Evolutionary conservation across 1,140 invertebrate species (phyloP).

Genomic region (Drosophila tristis): DNA sequence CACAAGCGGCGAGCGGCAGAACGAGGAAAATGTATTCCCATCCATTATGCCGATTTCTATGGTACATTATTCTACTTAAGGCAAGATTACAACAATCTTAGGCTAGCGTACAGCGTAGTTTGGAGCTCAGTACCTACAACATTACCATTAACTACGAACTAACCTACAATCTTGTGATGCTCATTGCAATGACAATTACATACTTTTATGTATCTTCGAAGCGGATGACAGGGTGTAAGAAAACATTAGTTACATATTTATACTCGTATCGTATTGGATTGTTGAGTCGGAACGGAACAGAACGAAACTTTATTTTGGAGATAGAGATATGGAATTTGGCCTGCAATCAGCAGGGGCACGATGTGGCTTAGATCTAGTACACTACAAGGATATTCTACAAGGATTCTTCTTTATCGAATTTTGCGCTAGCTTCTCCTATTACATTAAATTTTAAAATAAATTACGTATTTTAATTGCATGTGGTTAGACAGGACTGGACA

Average conservation of each 20-base stretch:
- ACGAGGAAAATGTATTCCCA: not conserved
- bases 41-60: conserved; percentile 24
- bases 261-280: conserved; percentile 33
- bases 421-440: conserved; percentile 74
- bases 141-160: conserved; percentile 44
- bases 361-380: conserved; percentile 14
- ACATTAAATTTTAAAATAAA: conserved; percentile 78
- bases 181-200: conserved; percentile 57
- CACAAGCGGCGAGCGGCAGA: conserved; percentile 1
- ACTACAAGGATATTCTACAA: conserved; percentile 49
- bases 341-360: too few species aligned
- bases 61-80: conserved; percentile 70
- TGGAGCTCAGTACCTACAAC: conserved; percentile 52
- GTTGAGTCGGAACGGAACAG: too few species aligned
- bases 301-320: too few species aligned
- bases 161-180: conserved; percentile 48
- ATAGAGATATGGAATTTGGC: too few species aligned
- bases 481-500: conserved; percentile 15
- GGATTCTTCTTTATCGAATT: conserved; percentile 55
- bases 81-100: conserved; percentile 82
- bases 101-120: conserved; percentile 63
- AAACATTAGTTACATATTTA: not conserved
- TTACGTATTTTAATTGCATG: conserved; percentile 80
- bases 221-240: conserved; percentile 27
- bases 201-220: conserved; percentile 48